These are phyloP conservation scores for Ips typographus DNA, from an alignment of 1,140 invertebrate genomes.

Conservation along the genomic window DNA sequence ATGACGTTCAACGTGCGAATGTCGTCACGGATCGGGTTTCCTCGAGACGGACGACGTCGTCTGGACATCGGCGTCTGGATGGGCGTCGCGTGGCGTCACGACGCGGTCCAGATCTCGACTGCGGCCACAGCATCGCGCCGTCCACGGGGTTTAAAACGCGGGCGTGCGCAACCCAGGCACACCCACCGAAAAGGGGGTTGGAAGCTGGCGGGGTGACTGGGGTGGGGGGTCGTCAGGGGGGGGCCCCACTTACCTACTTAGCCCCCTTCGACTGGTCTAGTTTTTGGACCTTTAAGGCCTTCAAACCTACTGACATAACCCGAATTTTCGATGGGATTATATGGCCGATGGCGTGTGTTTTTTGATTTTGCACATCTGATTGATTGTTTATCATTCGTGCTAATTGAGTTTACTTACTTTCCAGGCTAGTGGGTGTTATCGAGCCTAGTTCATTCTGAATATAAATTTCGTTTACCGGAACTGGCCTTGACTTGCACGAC, in stretches of 20 bases:
- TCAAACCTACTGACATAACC: constrained; percentile 35
- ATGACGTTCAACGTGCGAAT: constrained; percentile 30
- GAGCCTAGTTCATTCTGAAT: too few species aligned
- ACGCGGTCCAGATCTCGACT: constrained; percentile 38
- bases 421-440: too few species aligned
- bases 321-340: constrained; percentile 11
- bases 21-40: constrained; percentile 32
- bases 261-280: constrained; percentile 24
- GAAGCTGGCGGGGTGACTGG: neutral
- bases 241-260: constrained; percentile 30
- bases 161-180: constrained; percentile 45
- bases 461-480: too few species aligned
- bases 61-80: constrained; percentile 16
- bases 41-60: constrained; percentile 25
- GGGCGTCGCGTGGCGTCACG: constrained; percentile 32
- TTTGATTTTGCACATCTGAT: neutral
- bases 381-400: too few species aligned
- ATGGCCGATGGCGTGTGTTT: constrained; percentile 3
- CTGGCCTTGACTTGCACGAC: too few species aligned
- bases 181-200: constrained; percentile 39
- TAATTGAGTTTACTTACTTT: too few species aligned
- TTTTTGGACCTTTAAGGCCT: constrained; percentile 49
- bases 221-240: constrained; percentile 15
- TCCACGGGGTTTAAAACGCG: constrained; percentile 23
- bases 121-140: constrained; percentile 33